These are phyloP conservation scores for Manacus vitellinus DNA, from an alignment of 2,113 vertebrate genomes.

Conservation along the genomic window DNA sequence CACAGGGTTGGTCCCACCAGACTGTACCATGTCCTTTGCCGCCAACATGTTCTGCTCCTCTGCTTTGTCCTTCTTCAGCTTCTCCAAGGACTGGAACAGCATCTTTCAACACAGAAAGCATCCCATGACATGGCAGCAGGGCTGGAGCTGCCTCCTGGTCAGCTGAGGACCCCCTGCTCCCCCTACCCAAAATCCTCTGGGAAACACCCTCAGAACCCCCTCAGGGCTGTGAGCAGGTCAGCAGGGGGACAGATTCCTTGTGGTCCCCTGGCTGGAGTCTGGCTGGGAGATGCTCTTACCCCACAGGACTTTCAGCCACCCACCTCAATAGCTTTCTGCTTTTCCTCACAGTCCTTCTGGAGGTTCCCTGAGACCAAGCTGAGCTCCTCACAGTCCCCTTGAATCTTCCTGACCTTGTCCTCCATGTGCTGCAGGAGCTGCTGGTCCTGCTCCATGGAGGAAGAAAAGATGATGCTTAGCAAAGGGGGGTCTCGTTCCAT, in stretches of 20 bases:
- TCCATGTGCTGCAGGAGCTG: conserved; percentile 68
- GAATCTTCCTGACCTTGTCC: conserved; percentile 64
- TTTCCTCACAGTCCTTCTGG: conserved; percentile 68
- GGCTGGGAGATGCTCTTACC: not conserved
- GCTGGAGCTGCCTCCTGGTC: not conserved
- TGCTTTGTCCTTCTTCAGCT: too few species aligned
- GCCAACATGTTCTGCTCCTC: too few species aligned
- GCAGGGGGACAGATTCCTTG: not conserved
- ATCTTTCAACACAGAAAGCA: not conserved
- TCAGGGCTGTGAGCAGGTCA: not conserved
- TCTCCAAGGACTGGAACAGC: too few species aligned
- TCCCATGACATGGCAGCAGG: fast-evolving
- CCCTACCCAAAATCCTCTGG: not conserved
- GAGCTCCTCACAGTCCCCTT: conserved; percentile 77
- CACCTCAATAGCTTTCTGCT: not conserved
- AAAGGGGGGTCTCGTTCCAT: fast-evolving
- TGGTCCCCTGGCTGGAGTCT: not conserved
- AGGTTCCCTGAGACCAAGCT: conserved; percentile 61
- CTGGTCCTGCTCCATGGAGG: conserved; percentile 42
- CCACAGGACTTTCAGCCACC: not conserved
- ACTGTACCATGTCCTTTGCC: too few species aligned
- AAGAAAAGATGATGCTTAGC: fast-evolving
- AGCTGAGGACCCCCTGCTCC: not conserved
- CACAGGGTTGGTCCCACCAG: too few species aligned
- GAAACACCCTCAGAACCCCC: not conserved